Evolutionary conservation across 2,888 invertebrate species (phyloP), one percentile per base, ranked within the genome.

Genomic region (Lydus trimaculatus): DNA sequence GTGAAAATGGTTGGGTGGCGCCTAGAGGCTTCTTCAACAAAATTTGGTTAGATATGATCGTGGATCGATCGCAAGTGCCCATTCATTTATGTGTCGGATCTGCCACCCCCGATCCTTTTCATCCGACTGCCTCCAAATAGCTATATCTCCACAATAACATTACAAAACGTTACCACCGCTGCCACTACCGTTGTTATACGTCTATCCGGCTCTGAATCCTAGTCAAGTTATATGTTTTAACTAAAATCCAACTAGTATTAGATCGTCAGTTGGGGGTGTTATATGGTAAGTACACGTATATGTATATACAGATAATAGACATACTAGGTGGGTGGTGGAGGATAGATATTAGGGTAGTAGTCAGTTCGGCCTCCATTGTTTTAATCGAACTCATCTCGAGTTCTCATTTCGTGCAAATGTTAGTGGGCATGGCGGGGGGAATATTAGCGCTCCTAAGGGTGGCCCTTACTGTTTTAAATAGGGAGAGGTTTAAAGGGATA

Each of bases 361-460:
- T 48, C 48, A 48, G 48, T 48, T 20, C 48, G 64, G 66, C 66
- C 63, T 82, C 82, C 84, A 84, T 85, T 84, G 84, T 85, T 84
- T 85, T 84, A 85, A 84, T 84, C 84, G 84, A 84, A 84, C 84
- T 84, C 84, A 84, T 84, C 84, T 84, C 83, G 80, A 82, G 83
- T 82, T 84, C 84, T 84, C 84, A 84, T 84, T 84, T 83, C 82
- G 84, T 81, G 84, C 84, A 84, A 84, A 84, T 84, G 84, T 84
- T 83, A 81, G 83, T 81, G 78, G 82, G 80, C 82, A 81, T 82
- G 80, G 80, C 80, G 80, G 82, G 82, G 79, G 81, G 17, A 82
- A 85, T 84, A 85, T 84, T 84, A 84, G 83, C 83, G 82, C 81
- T 84, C 83, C 84, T 83, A 83, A 83, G 83, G 83, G 84, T 81